These are phyloP conservation scores for Chelidonichthys spinosus DNA, from an alignment of 2,797 vertebrate species.

Conservation along the genomic window DNA sequence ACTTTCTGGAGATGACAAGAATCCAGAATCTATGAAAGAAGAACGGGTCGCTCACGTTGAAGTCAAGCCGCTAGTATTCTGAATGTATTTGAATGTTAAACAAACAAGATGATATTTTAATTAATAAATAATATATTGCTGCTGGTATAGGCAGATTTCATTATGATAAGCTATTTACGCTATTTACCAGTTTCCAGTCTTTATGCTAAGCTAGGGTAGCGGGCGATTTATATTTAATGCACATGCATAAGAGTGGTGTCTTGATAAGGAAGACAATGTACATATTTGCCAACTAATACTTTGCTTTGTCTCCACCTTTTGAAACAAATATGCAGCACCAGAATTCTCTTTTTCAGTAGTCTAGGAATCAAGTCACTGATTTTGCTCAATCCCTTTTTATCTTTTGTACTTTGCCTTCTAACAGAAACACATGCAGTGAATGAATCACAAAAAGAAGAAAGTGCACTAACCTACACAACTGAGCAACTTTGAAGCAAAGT, in stretches of 20 bases:
- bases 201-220: not conserved
- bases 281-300: not conserved
- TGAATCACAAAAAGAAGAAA: conserved; percentile 34
- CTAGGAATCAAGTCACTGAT: not conserved
- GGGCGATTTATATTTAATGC: not conserved
- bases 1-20: not conserved
- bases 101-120: too few species aligned
- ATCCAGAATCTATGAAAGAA: not conserved
- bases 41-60: not conserved
- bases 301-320: not conserved
- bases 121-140: too few species aligned
- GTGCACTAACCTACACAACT: conserved; percentile 11
- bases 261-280: not conserved
- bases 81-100: not conserved
- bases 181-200: not conserved
- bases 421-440: conserved; percentile 17
- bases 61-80: not conserved
- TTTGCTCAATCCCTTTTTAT: not conserved
- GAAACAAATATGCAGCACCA: not conserved
- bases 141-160: too few species aligned
- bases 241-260: not conserved
- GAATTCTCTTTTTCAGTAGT: not conserved
- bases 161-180: not conserved
- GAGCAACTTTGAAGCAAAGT: conserved; percentile 13
- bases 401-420: conserved; percentile 3